Conservation (phyloP, 92 coral and sea anemone genomes). For the Siderastrea radians region DNA sequence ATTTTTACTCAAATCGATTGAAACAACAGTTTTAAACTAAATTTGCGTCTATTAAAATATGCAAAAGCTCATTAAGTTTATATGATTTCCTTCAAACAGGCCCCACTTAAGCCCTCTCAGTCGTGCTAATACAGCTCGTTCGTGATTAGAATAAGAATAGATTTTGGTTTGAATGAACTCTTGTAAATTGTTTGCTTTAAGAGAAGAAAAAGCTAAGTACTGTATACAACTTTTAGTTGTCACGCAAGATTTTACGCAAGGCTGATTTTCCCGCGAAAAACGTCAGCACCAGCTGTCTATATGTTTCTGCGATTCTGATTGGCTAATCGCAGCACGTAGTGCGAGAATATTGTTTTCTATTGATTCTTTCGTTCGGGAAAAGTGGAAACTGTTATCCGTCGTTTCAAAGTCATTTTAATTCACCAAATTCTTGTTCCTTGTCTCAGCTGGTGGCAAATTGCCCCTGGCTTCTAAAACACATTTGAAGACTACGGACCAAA, state of each 20-base stretch:
- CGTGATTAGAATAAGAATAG: slow-evolving; percentile 34
- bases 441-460: slow-evolving; percentile 46
- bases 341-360: slow-evolving; percentile 29
- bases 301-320: slow-evolving; percentile 61
- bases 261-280: slow-evolving; percentile 94
- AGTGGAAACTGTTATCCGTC: slow-evolving; percentile 39
- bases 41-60: slow-evolving; percentile 65
- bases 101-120: slow-evolving; percentile 51
- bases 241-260: slow-evolving; percentile 74
- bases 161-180: slow-evolving; percentile 8
- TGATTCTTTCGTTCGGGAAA: slow-evolving; percentile 41
- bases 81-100: slow-evolving; percentile 50
- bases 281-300: slow-evolving; percentile 75
- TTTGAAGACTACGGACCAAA: slow-evolving; percentile 3
- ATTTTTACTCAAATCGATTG: slow-evolving; percentile 12
- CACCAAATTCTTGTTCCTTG: slow-evolving; percentile 5
- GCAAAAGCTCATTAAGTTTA: slow-evolving; percentile 79
- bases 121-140: slow-evolving; percentile 32
- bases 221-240: slow-evolving; percentile 16
- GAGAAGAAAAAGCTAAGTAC: neutral
- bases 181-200: slow-evolving; percentile 17
- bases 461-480: slow-evolving; percentile 26
- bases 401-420: slow-evolving; percentile 34
- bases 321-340: slow-evolving; percentile 61
- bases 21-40: slow-evolving; percentile 9